Evolutionary conservation across 2,888 invertebrate genomes (phyloP).

Genomic region (Stegophylla sp.): DNA sequence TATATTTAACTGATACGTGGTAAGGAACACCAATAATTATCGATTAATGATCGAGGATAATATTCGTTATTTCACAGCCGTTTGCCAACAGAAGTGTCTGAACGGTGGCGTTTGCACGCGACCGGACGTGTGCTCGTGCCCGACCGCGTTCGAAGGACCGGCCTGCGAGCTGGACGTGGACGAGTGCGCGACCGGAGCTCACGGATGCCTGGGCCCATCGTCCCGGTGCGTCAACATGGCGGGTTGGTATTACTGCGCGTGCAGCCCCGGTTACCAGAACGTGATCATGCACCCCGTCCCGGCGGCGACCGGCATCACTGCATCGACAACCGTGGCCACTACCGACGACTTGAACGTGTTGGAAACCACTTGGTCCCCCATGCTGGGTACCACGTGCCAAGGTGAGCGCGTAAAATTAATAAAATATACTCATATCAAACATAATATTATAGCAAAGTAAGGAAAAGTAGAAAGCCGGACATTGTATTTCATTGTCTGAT

Average conservation of each 20-base stretch:
- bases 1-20: too few relatives aligned
- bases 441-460: too few relatives aligned
- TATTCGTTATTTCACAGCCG: constrained; percentile 73
- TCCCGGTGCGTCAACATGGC: constrained; percentile 86
- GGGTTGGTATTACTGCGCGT: constrained; percentile 88
- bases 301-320: background rate
- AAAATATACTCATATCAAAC: too few relatives aligned
- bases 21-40: too few relatives aligned
- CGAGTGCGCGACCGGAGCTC: constrained; percentile 77
- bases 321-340: background rate
- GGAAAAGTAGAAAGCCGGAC: too few relatives aligned
- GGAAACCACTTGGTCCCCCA: constrained; percentile 32
- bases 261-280: constrained; percentile 75
- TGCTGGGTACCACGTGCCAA: constrained; percentile 42
- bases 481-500: too few relatives aligned
- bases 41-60: too few relatives aligned
- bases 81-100: constrained; percentile 80
- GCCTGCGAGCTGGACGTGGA: constrained; percentile 87
- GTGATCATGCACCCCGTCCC: constrained; percentile 49
- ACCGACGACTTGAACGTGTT: background rate
- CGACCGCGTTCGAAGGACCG: constrained; percentile 80
- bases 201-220: constrained; percentile 74
- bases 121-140: constrained; percentile 80
- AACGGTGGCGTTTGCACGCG: constrained; percentile 83
- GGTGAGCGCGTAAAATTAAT: too few relatives aligned